phyloP scores from a whole-genome alignment of 2,888 invertebrate genomes.

The Pharmacophagus antenor region DNA sequence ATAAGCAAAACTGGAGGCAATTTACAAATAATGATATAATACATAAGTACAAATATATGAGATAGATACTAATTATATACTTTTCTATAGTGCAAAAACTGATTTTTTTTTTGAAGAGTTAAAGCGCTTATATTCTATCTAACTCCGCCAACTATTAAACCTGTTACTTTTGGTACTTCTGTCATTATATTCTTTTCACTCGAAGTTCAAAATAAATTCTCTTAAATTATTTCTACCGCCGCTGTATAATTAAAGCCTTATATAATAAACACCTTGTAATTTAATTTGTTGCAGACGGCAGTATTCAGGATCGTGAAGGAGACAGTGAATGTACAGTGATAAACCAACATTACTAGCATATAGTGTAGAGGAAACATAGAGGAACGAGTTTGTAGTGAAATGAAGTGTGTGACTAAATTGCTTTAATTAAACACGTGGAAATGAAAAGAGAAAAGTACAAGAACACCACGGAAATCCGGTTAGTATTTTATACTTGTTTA shows the following conservation, averaged over 20 bases:
- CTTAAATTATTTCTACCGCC: not conserved
- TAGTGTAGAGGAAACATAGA: too few species aligned
- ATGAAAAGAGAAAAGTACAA: constrained; percentile 80
- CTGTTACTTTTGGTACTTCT: too few species aligned
- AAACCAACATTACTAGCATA: constrained; percentile 24
- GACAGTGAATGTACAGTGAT: constrained; percentile 16
- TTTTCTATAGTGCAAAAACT: too few species aligned
- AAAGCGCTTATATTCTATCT: too few species aligned
- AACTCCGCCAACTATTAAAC: too few species aligned
- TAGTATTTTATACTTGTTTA: constrained; percentile 43
- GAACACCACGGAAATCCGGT: constrained; percentile 60
- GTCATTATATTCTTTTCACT: too few species aligned
- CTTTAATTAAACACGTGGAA: constrained; percentile 59
- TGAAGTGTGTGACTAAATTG: constrained; percentile 57
- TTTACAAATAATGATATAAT: too few species aligned
- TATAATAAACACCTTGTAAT: not conserved
- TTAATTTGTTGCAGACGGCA: constrained; percentile 13
- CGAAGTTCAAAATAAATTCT: too few species aligned
- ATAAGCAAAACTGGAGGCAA: too few species aligned
- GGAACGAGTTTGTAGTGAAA: constrained; percentile 60
- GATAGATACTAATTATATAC: too few species aligned
- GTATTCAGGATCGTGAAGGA: constrained; percentile 1
- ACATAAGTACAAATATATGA: too few species aligned
- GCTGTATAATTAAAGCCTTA: not conserved
- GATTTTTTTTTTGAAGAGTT: too few species aligned